Conservation (phyloP, 2,888 invertebrate genomes). For the Tanytarsus gracilentus region DNA sequence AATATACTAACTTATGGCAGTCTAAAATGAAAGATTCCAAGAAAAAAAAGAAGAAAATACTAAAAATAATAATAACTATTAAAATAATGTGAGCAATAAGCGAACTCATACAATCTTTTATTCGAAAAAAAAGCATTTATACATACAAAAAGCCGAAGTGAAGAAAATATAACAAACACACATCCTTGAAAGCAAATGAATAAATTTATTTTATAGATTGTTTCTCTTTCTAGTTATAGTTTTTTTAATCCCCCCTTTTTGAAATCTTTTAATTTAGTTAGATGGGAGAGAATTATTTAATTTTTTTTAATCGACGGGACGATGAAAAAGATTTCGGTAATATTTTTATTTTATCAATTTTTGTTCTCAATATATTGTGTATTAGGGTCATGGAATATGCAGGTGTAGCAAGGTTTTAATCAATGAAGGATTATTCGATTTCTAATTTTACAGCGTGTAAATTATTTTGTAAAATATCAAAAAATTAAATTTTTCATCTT, state of each 20-base stretch:
- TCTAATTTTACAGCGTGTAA: no score
- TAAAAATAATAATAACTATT: conserved; percentile 9
- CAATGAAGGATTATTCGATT: no score
- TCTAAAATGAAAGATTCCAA: conserved; percentile 1
- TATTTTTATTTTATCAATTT: no score
- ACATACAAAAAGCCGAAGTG: neutral
- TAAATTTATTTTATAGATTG: no score
- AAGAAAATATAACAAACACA: neutral
- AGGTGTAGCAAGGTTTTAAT: no score
- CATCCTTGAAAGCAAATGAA: no score
- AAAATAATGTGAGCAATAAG: conserved; percentile 25
- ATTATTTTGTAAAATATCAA: no score
- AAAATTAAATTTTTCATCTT: no score
- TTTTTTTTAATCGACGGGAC: neutral
- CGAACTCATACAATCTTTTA: conserved; percentile 28
- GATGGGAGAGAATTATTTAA: neutral
- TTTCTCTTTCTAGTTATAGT: no score
- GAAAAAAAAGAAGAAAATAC: conserved; percentile 1
- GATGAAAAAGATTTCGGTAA: no score
- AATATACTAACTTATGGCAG: neutral
- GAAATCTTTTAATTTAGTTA: neutral
- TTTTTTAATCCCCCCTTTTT: neutral
- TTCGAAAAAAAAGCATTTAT: neutral
- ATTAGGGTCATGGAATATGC: no score
- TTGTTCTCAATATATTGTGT: no score